Conservation (phyloP, 2,888 invertebrate genomes). For the Lypha dubia region DNA sequence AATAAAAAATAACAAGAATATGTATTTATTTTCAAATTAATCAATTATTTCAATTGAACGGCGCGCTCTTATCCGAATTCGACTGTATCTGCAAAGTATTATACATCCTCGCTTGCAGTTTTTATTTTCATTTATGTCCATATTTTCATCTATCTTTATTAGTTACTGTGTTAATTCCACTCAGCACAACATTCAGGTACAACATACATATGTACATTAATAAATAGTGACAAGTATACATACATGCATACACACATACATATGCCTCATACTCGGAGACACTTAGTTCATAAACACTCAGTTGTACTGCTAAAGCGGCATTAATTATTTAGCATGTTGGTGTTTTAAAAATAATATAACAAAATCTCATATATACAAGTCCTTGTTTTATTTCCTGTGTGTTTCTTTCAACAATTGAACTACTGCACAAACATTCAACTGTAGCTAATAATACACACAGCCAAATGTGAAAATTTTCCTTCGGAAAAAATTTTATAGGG, state of each 20-base stretch:
- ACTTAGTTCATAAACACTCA: not conserved
- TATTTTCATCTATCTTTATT: conserved; percentile 56
- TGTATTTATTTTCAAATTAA: too few species aligned
- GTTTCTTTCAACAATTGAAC: conserved; percentile 11
- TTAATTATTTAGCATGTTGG: conserved; percentile 59
- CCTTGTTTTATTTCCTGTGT: conserved; percentile 21
- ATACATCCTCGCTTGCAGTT: conserved; percentile 13
- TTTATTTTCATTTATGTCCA: conserved; percentile 5
- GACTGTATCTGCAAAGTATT: not conserved
- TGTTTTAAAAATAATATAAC: conserved; percentile 38
- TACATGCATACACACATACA: not conserved
- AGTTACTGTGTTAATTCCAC: conserved; percentile 50
- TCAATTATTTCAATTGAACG: too few species aligned
- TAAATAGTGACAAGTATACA: too few species aligned
- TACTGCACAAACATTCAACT: too few species aligned
- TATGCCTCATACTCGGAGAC: not conserved
- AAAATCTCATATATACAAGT: conserved; percentile 26
- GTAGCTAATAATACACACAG: too few species aligned
- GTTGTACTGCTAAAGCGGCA: conserved; percentile 14
- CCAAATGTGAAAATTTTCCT: too few species aligned
- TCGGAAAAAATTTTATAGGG: too few species aligned
- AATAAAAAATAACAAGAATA: too few species aligned
- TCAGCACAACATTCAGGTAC: conserved; percentile 4
- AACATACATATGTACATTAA: too few species aligned
- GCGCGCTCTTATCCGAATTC: too few species aligned